Evolutionary conservation across 2,888 invertebrate genomes (phyloP), one percentile per base, ranked within the genome.

Genomic region (Prenolepis imparis): DNA sequence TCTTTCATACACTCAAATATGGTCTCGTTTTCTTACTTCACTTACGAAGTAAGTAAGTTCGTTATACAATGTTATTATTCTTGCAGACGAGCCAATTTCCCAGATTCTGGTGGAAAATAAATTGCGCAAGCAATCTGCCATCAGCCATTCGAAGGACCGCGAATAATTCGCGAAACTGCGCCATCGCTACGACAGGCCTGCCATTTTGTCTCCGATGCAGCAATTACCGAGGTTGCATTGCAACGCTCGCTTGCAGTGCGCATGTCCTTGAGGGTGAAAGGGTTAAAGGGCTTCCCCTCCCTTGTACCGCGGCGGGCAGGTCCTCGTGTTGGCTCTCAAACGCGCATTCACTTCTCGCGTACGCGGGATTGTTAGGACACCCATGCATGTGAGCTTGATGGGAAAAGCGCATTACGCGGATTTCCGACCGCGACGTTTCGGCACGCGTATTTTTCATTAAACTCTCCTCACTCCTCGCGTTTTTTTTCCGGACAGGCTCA

Each of bases 121-220:
- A 32, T 39, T 1, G 18, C 36, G 44, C 3, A 8, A 44, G 21
- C 21, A 5, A 32, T 2, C 5, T 52, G 52, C 2, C 21, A 28
- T n/a, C 28, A 15, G 8, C 24, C 24, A 41, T 39, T 72, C 18
- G 32, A 15, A 32, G 63, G n/a, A 24, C 3, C 12, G 36, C 52
- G 32, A 78, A 57, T 55, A 57, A 57, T 78, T 68, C 57, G 32
- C 78, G 72, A 72, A 57, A 72, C 59, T 28, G 12, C 90, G 90
- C 91, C 90, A 90, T 90, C 77, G 78, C 81, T 63, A 55, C 52
- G 74, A 44, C 36, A 32, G 8, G 32, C 74, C 90, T 89, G 81
- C 93, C 93, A 93, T 93, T 93, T 93, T 93, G 90, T 90, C 88
- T 83, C 83, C 85, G 85, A 73, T 92, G 91, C 91, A 91, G 91